Evolutionary conservation across 2,888 invertebrate species (phyloP).

Genomic region (Drosophila hawaiiensis): DNA sequence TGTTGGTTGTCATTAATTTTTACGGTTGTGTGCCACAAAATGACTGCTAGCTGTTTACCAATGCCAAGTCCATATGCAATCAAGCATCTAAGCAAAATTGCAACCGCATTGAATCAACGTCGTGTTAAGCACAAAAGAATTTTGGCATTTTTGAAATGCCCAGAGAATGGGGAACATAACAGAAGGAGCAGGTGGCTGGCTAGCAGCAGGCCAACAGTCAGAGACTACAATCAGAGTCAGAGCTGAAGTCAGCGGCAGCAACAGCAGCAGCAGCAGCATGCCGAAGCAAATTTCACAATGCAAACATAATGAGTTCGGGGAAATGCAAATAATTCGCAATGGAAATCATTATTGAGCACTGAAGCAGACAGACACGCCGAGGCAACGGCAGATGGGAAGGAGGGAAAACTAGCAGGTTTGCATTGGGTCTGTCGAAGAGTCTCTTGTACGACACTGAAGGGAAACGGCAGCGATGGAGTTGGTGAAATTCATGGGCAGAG

Average conservation of each 20-base stretch:
- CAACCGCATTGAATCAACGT: conserved; percentile 24
- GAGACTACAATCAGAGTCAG: conserved; percentile 6
- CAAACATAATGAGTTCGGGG: conserved; percentile 74
- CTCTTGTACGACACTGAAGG: neutral
- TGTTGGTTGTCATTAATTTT: neutral
- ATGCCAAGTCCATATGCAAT: conserved; percentile 17
- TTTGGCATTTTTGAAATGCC: conserved; percentile 18
- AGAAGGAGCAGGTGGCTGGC: conserved; percentile 16
- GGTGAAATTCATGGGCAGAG: conserved; percentile 46
- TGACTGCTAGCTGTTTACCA: neutral
- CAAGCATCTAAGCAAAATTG: conserved; percentile 15
- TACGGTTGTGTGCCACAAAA: neutral
- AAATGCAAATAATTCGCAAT: conserved; percentile 74
- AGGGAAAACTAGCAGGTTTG: neutral
- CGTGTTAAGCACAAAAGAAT: conserved; percentile 20
- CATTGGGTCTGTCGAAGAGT: neutral
- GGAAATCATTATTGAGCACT: conserved; percentile 75
- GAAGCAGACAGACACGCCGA: conserved; percentile 48
- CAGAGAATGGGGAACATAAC: conserved; percentile 10
- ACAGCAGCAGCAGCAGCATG: conserved; percentile 20
- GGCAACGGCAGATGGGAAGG: neutral
- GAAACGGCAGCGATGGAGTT: conserved; percentile 2
- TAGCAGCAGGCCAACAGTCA: conserved; percentile 1
- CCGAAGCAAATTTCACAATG: conserved; percentile 59
- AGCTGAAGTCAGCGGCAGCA: conserved; percentile 2